Percentiles rank a stretch among this genome's conserved stretches.
Evolutionary conservation across 2,888 invertebrate species (phyloP).

Genomic region (Masnerella sp.): DNA sequence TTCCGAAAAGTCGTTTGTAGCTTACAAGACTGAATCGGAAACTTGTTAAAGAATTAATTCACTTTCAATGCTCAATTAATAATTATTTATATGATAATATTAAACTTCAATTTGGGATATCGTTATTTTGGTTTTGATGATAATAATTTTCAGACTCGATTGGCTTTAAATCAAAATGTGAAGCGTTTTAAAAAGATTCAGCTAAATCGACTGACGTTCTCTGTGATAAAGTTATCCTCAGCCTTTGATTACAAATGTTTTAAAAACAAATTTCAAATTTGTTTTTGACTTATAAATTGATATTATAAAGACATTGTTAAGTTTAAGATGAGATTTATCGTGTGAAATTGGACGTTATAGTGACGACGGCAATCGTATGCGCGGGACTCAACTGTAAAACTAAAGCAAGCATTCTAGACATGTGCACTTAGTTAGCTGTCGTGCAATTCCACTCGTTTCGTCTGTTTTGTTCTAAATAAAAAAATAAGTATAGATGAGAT

Average conservation of each 20-base stretch:
- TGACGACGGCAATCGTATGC: slow-evolving; percentile 61
- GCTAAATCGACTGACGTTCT: slow-evolving; percentile 41
- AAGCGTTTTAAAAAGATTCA: slow-evolving; percentile 12
- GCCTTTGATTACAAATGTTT: not conserved
- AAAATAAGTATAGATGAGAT: slow-evolving; percentile 33
- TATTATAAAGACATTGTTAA: slow-evolving; percentile 45
- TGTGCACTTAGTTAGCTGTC: slow-evolving; percentile 51
- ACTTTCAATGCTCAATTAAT: slow-evolving; percentile 26
- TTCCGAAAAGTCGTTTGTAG: slow-evolving; percentile 32
- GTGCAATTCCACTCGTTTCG: slow-evolving; percentile 60
- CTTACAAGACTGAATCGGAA: slow-evolving; percentile 40
- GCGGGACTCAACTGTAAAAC: slow-evolving; percentile 58
- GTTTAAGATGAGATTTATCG: slow-evolving; percentile 43
- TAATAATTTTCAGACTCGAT: no score
- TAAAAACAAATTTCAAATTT: slow-evolving; percentile 3
- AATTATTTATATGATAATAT: not conserved
- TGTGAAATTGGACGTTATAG: slow-evolving; percentile 15
- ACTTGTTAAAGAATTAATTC: slow-evolving; percentile 13
- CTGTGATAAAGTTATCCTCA: slow-evolving; percentile 44
- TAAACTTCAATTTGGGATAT: not conserved
- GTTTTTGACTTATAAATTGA: slow-evolving; percentile 6
- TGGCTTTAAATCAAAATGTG: no score
- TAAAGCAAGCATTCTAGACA: slow-evolving; percentile 45
- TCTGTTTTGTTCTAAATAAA: slow-evolving; percentile 44
- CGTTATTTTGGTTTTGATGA: not conserved